Conservation (phyloP, 2,797 vertebrate species). For the Epinephelus malabaricus region DNA sequence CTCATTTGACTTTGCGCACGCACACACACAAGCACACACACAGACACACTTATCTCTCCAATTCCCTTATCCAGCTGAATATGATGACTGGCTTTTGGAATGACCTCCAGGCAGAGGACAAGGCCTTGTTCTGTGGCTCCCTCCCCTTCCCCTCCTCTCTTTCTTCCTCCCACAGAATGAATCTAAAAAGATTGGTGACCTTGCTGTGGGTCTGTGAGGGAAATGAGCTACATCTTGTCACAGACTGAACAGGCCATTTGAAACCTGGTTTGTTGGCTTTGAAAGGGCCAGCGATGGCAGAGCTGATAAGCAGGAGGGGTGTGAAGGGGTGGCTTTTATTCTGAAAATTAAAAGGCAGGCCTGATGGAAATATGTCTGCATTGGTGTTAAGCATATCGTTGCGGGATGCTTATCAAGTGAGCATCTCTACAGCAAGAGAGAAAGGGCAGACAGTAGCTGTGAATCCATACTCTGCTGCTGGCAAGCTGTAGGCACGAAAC, state of each 20-base stretch:
- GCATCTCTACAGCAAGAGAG: conserved; percentile 61
- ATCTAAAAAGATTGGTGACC: conserved; percentile 95
- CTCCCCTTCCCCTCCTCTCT: conserved; percentile 84
- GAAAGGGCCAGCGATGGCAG: conserved; percentile 90
- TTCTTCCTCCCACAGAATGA: conserved; percentile 92
- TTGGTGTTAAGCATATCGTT: conserved; percentile 76
- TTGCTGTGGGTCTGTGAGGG: conserved; percentile 94
- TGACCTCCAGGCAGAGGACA: conserved; percentile 94
- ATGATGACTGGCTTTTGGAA: conserved; percentile 90
- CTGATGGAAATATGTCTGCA: conserved; percentile 89
- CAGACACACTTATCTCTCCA: conserved; percentile 76
- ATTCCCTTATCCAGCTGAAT: conserved; percentile 88
- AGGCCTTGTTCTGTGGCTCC: conserved; percentile 89
- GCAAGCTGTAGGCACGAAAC: conserved; percentile 65
- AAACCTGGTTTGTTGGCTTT: conserved; percentile 93
- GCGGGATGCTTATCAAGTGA: conserved; percentile 73
- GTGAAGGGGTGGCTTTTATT: conserved; percentile 82
- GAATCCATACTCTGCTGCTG: conserved; percentile 61
- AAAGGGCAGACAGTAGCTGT: conserved; percentile 62
- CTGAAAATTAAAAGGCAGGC: conserved; percentile 91
- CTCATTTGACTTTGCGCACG: not conserved
- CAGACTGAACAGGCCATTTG: conserved; percentile 92
- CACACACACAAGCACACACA: conserved; percentile 38
- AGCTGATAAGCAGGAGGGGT: conserved; percentile 88
- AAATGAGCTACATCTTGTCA: conserved; percentile 97